phyloP scores from a whole-genome alignment of 2,797 vertebrate species.

The Paratrypauchen microcephalus region DNA sequence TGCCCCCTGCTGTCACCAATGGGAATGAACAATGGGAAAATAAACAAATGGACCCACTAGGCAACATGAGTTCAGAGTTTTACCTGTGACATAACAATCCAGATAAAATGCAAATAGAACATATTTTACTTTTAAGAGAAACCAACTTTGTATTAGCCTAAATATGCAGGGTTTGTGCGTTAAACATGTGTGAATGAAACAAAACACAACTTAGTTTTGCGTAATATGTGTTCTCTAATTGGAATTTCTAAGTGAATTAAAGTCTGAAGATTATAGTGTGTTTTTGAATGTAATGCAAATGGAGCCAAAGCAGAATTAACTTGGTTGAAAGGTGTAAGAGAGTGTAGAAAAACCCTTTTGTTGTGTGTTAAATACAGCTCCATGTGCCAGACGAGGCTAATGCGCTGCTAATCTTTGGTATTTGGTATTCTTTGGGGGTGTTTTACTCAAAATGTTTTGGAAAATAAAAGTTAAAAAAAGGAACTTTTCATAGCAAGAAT shows the following conservation, averaged over 20 bases:
- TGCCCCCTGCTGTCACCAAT: too few species aligned
- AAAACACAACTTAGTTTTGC: too few species aligned
- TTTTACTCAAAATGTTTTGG: not conserved
- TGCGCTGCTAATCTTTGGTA: not conserved
- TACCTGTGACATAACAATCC: too few species aligned
- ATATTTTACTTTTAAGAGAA: too few species aligned
- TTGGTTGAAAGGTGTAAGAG: not conserved
- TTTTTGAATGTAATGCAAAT: slow-evolving; percentile 15
- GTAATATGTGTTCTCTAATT: not conserved
- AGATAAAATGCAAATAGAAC: too few species aligned
- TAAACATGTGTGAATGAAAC: too few species aligned
- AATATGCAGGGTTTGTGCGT: too few species aligned
- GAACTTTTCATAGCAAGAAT: not conserved
- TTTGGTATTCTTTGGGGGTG: not conserved
- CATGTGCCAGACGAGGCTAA: slow-evolving; percentile 5
- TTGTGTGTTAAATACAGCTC: too few species aligned
- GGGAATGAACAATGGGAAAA: too few species aligned
- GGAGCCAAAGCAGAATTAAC: not conserved
- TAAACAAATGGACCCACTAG: too few species aligned
- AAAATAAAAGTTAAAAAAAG: not conserved
- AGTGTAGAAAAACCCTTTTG: not conserved
- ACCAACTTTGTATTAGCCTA: too few species aligned
- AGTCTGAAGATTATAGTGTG: slow-evolving; percentile 27
- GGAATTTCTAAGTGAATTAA: slow-evolving; percentile 40
- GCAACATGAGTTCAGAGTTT: too few species aligned